These are phyloP conservation scores for Lagopus leucura DNA, from an alignment of 2,113 vertebrate genomes.

Conservation along the genomic window DNA sequence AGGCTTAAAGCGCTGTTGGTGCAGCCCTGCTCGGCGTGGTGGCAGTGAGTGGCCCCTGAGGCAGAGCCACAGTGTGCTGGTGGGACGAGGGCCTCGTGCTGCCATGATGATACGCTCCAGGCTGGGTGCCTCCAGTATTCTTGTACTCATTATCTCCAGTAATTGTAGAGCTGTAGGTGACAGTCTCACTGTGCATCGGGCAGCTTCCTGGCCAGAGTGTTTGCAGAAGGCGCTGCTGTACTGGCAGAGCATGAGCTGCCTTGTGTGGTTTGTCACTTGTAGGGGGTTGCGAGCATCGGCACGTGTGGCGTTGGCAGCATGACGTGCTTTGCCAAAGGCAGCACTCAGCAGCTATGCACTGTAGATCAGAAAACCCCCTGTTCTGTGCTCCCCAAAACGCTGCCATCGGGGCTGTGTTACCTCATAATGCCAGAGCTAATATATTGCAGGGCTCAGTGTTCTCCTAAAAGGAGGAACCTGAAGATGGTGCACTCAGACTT, in stretches of 20 bases:
- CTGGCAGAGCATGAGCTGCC: background rate
- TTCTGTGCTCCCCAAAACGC: background rate
- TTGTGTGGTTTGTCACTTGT: background rate
- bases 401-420: background rate
- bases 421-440: background rate
- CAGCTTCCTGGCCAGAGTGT: background rate
- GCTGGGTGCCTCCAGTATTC: background rate
- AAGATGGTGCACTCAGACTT: background rate
- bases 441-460: background rate
- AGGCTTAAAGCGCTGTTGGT: background rate
- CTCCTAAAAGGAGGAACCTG: background rate
- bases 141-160: background rate
- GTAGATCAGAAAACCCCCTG: background rate
- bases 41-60: background rate
- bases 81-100: background rate
- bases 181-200: accelerated
- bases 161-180: background rate
- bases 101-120: background rate
- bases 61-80: too few species aligned
- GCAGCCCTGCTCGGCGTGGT: background rate
- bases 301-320: background rate
- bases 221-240: background rate
- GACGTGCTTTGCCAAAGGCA: background rate
- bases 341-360: background rate
- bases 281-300: background rate